Base-by-base conservation (phyloP, 2,888 invertebrate species). In the Drosophila diplacantha region DNA sequence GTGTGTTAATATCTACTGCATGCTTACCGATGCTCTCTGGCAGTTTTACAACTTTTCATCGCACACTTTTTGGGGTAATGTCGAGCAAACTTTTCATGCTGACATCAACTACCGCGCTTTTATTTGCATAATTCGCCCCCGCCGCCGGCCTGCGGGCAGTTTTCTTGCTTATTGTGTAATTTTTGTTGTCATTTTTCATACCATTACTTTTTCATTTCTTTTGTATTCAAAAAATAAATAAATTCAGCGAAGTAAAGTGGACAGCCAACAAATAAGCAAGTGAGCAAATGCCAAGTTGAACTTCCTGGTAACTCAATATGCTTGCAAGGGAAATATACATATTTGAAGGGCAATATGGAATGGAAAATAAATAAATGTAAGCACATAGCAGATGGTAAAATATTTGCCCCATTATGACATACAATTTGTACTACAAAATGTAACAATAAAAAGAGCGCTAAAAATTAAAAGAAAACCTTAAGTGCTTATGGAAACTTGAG, bases 91-190 rank as follows among this genome's bases (percentile, higher is more conserved):
- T 58, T 32, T 37, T 57, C 16, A 18, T 22, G 29, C 12, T 34
- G 43, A 22, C 41, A 53, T 26, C 32, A 41, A 34, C 39, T 39
- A 22, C 41, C 12, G 22, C 22, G 14, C 7, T 8, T 52, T 47
- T 41, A 53, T 63, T 62, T 63, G 35, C 53, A 49, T 63, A 62
- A 62, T 63, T 53, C 24, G 11, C 41, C 35, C 5, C 1, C 18
- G n/a, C 2, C 20, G 26, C 12, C 20, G 39, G 26, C 47, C 53
- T 14, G 11, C 31, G 37, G 63, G 18, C 39, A 31, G 22, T 49
- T 44, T 11, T 24, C 26, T 12, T 4, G 7, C 7, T 50, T 35
- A 18, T 8, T 44, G 18, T 44, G 4, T 22, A 5, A 22, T 39
- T 18, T 37, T 18, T 18, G 4, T 1, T 14, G 37, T 44, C 20